These are phyloP conservation scores for Andrena camellia DNA, from an alignment of 2,888 invertebrate genomes.

Conservation along the genomic window DNA sequence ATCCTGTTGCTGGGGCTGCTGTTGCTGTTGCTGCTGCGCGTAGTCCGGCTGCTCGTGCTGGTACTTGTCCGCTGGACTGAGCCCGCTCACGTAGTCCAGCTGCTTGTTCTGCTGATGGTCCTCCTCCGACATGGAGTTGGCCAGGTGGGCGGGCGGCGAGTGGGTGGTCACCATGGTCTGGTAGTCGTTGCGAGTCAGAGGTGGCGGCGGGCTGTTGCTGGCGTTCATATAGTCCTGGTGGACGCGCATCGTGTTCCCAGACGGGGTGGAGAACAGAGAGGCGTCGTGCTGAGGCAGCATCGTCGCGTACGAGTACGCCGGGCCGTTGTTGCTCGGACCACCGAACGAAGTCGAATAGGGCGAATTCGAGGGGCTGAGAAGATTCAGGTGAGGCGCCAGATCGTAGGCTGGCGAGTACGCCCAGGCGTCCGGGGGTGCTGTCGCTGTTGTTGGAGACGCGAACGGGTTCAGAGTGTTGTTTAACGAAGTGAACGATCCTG, in stretches of 20 bases:
- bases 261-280: slow-evolving; percentile 88
- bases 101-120: slow-evolving; percentile 81
- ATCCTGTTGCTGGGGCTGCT: slow-evolving; percentile 82
- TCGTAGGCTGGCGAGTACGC: slow-evolving; percentile 92
- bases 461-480: slow-evolving; percentile 88
- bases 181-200: slow-evolving; percentile 84
- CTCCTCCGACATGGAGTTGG: slow-evolving; percentile 81
- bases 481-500: slow-evolving; percentile 87
- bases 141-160: slow-evolving; percentile 81
- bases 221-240: slow-evolving; percentile 89
- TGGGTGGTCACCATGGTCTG: slow-evolving; percentile 82
- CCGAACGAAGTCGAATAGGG: slow-evolving; percentile 88
- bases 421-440: slow-evolving; percentile 92
- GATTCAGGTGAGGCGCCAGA: slow-evolving; percentile 90
- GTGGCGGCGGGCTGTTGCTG: slow-evolving; percentile 89
- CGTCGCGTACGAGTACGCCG: slow-evolving; percentile 84
- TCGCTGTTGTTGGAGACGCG: slow-evolving; percentile 85
- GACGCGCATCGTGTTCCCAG: slow-evolving; percentile 86
- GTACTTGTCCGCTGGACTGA: slow-evolving; percentile 86
- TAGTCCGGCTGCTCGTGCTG: slow-evolving; percentile 88
- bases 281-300: slow-evolving; percentile 91
- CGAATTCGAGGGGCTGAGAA: slow-evolving; percentile 89
- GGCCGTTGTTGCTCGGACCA: slow-evolving; percentile 81
- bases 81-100: slow-evolving; percentile 80
- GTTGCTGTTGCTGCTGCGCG: slow-evolving; percentile 85